These are phyloP conservation scores for Falco peregrinus DNA, from an alignment of 2,797 vertebrate species.

Conservation along the genomic window DNA sequence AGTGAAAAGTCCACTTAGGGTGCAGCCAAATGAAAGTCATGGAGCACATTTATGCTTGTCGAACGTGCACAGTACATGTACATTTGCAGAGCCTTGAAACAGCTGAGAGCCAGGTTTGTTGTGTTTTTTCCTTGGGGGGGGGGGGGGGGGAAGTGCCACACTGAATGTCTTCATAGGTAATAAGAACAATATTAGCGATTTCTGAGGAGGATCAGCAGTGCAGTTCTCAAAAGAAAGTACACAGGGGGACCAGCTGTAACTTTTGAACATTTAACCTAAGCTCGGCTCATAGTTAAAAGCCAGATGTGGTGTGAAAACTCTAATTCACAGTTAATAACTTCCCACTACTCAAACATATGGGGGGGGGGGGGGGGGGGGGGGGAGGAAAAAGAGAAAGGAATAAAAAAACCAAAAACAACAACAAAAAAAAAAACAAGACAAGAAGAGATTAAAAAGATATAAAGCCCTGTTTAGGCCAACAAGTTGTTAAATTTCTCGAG, in stretches of 20 bases:
- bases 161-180: not conserved
- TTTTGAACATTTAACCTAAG: not conserved
- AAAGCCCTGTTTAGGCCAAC: conserved; percentile 14
- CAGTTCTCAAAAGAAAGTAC: not conserved
- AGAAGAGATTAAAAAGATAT: not conserved
- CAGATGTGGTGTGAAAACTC: conserved; percentile 23
- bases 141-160: not conserved
- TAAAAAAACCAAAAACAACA: too few species aligned
- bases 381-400: too few species aligned
- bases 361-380: too few species aligned
- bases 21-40: conserved; percentile 1
- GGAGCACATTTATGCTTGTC: not conserved
- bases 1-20: not conserved
- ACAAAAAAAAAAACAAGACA: too few species aligned
- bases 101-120: not conserved
- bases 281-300: not conserved
- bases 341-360: not conserved
- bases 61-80: not conserved
- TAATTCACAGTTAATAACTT: conserved; percentile 11
- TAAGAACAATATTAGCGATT: not conserved
- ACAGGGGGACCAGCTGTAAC: not conserved
- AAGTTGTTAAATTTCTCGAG: conserved; percentile 27
- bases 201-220: not conserved
- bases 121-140: not conserved
- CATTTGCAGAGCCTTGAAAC: not conserved